A percentile compares a stretch with the other conserved stretches of the same genome.
phyloP scores from a whole-genome alignment of 2,888 invertebrate species.

The Pachliopta kotzebuea region DNA sequence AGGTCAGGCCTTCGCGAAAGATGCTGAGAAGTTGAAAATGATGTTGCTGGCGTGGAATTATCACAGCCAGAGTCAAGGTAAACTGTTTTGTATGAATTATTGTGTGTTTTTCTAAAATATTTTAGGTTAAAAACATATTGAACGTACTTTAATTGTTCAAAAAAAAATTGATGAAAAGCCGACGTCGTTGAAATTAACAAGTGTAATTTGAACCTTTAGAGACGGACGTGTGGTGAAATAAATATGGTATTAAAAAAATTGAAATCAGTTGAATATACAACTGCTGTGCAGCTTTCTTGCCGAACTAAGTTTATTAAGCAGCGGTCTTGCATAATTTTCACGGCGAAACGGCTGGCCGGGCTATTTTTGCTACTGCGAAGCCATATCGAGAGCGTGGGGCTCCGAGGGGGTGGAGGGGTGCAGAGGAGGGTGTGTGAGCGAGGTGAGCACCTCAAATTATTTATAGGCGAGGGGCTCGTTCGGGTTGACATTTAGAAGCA shows the following conservation, averaged over 20 bases:
- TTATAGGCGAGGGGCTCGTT: slow-evolving; percentile 63
- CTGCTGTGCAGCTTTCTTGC: slow-evolving; percentile 39
- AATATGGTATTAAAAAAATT: slow-evolving; percentile 5
- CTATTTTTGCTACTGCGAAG: slow-evolving; percentile 65
- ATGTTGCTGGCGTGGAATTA: slow-evolving; percentile 95
- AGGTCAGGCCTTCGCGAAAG: slow-evolving; percentile 85
- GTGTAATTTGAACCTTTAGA: slow-evolving; percentile 12
- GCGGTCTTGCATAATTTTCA: slow-evolving; percentile 51
- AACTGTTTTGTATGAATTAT: slow-evolving; percentile 41
- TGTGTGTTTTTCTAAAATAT: slow-evolving; percentile 18
- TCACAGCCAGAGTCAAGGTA: slow-evolving; percentile 88
- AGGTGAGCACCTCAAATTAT: slow-evolving; percentile 67
- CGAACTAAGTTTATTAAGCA: slow-evolving; percentile 34
- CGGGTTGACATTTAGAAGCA: slow-evolving; percentile 71
- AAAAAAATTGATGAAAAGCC: neutral
- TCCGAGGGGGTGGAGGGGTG: slow-evolving; percentile 51
- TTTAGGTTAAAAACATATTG: neutral
- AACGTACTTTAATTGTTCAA: neutral
- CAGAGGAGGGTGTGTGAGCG: slow-evolving; percentile 15
- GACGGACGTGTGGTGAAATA: neutral
- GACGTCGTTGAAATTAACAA: neutral
- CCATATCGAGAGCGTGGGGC: slow-evolving; percentile 55
- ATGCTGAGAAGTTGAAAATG: slow-evolving; percentile 92
- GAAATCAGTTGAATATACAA: slow-evolving; percentile 15
- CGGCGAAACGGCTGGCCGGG: slow-evolving; percentile 43